Evolutionary conservation across 2,797 vertebrate genomes (phyloP).

Genomic region (Ptychobarbus kaznakovi): DNA sequence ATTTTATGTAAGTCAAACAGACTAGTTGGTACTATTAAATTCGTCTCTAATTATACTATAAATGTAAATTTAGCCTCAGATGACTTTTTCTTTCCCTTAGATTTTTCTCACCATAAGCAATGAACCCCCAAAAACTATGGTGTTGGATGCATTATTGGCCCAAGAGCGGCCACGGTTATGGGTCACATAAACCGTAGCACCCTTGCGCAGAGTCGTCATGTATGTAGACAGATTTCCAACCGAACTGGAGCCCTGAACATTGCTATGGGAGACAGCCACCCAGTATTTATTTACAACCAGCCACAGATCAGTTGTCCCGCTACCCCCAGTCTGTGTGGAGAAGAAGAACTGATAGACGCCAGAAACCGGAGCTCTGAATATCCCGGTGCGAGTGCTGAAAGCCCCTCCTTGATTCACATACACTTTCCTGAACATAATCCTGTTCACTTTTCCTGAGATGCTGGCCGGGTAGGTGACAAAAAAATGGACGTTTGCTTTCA

Average conservation of each 20-base stretch:
- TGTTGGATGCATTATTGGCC: conserved; percentile 62
- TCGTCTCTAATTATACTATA: neutral
- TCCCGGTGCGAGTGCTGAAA: conserved; percentile 53
- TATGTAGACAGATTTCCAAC: conserved; percentile 58
- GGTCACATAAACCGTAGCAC: conserved; percentile 63
- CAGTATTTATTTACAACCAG: conserved; percentile 64
- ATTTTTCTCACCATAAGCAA: conserved; percentile 54
- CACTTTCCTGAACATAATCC: conserved; percentile 64
- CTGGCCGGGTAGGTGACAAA: conserved; percentile 60
- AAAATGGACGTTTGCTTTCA: conserved; percentile 64
- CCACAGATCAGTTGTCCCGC: conserved; percentile 60
- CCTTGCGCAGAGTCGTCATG: conserved; percentile 60
- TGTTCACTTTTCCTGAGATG: conserved; percentile 66
- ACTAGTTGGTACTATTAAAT: neutral
- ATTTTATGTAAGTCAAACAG: neutral
- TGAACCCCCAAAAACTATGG: conserved; percentile 67
- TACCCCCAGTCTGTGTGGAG: conserved; percentile 49
- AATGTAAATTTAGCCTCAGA: neutral
- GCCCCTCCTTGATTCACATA: conserved; percentile 64
- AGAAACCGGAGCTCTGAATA: conserved; percentile 57
- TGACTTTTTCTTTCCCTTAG: neutral
- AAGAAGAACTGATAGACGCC: conserved; percentile 67
- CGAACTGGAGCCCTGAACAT: conserved; percentile 32
- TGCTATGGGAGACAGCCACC: conserved; percentile 56
- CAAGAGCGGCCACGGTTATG: conserved; percentile 65